Percentiles rank a stretch among this genome's conserved stretches.
These are phyloP conservation scores for Oscheius sp. DNA, from an alignment of 2,888 invertebrate genomes.

Conservation along the genomic window DNA sequence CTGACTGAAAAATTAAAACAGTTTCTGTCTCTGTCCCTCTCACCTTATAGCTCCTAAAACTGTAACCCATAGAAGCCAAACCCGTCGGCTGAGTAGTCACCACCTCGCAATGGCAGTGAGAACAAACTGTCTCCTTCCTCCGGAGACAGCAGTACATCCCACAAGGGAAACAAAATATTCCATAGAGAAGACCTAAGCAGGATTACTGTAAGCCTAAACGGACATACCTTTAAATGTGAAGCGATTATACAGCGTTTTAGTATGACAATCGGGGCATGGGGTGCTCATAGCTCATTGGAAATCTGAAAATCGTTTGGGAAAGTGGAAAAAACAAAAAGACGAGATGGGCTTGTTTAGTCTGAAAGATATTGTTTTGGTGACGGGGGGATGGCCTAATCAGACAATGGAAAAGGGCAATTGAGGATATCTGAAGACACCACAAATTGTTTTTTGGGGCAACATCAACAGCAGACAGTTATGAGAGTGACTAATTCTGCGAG, in stretches of 20 bases:
- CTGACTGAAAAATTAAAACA: constrained; percentile 4
- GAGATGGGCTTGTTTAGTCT: not conserved
- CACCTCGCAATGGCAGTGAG: constrained; percentile 62
- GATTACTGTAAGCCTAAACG: too few species aligned
- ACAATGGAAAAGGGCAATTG: too few species aligned
- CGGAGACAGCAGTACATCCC: constrained; percentile 67
- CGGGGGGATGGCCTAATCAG: not conserved
- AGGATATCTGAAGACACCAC: too few species aligned
- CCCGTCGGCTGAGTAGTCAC: constrained; percentile 21
- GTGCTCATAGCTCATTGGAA: constrained; percentile 12
- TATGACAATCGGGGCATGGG: constrained; percentile 49
- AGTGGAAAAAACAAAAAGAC: not conserved
- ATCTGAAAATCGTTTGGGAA: not conserved
- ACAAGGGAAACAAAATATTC: constrained; percentile 69
- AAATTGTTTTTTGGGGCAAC: not conserved
- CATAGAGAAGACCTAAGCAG: constrained; percentile 47
- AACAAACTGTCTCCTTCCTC: constrained; percentile 53
- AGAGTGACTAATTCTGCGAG: not conserved
- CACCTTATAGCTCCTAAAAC: constrained; percentile 18
- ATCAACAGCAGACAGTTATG: constrained; percentile 1
- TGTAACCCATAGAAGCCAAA: constrained; percentile 27
- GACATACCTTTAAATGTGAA: constrained; percentile 53
- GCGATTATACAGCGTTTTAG: constrained; percentile 43
- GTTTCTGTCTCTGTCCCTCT: not conserved
- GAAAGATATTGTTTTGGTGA: not conserved